Evolutionary conservation across 2,888 invertebrate genomes (phyloP), one percentile per base, ranked within the genome.

Genomic region (Harpalus rufipes): DNA sequence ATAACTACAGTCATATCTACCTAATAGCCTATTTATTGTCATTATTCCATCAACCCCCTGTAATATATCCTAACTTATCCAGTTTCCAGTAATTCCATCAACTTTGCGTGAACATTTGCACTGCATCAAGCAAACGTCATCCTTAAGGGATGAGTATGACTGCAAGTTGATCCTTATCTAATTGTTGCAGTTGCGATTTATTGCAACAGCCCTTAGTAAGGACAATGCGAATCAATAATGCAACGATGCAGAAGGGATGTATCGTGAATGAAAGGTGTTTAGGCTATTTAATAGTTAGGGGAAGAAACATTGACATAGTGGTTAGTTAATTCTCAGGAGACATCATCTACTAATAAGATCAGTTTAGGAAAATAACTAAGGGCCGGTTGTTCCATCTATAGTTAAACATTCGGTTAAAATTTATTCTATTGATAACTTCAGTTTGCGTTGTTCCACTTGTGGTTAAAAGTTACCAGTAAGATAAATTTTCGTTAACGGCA

Each of bases 141-240:
- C 44, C 44, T 51, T 32, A 32, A 32, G 44, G 44, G 44, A 51
- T 51, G 44, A 51, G 5, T 51, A 51, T 51, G 44, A 51, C 44
- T 51, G 44, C 44, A 51, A 88, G 88, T 88, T 88, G 87, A 87
- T 88, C 86, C 79, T 86, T 87, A 85, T 85, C 86, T 81, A 88
- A 87, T 86, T 87, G 87, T 87, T 87, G 88, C 88, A 87, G 87
- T 87, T 61, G 86, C 86, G 85, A 85, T 86, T 86, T 87, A 87
- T 87, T 86, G 87, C 88, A 88, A 87, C 86, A 51, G 44, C 44
- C 44, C 44, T 51, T 51, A 8, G 44, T 4, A 51, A 51, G 44
- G 44, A 51, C 44, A 32, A 12, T 2, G 44, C 0, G 44, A 51
- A 51, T 51, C 44, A 51, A 51, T 51, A 51, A 51, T 51, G 44